Evolutionary conservation across 2,888 invertebrate species (phyloP).

Genomic region (Heliconius sara): DNA sequence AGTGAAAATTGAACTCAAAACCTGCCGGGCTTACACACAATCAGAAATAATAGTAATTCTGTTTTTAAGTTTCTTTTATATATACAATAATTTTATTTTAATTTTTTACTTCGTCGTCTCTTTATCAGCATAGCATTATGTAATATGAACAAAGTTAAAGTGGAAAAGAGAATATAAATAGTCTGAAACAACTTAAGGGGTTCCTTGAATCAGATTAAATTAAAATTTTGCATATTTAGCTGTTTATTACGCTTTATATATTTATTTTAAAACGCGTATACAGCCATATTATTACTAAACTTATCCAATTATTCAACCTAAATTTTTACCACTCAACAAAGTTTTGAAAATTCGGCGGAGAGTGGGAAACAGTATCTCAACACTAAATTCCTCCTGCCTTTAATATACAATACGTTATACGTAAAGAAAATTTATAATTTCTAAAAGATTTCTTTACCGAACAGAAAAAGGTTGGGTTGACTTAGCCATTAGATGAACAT

Average conservation of each 20-base stretch:
- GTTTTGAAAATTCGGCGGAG: too few species aligned
- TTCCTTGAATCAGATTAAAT: constrained; percentile 36
- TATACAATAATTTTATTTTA: background rate
- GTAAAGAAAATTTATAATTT: constrained; percentile 25
- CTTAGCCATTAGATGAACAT: constrained; percentile 37
- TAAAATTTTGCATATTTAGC: background rate
- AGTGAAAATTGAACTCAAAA: background rate
- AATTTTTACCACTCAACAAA: too few species aligned
- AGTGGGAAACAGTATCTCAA: too few species aligned
- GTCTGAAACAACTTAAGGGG: constrained; percentile 69
- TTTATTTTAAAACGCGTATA: background rate
- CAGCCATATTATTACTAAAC: too few species aligned
- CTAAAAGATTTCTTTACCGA: constrained; percentile 24
- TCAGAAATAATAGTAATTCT: background rate
- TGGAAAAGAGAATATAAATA: constrained; percentile 69
- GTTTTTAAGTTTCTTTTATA: background rate
- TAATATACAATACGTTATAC: background rate
- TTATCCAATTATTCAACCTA: background rate
- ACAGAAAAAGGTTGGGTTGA: constrained; percentile 31
- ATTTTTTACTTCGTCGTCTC: background rate
- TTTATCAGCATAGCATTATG: background rate
- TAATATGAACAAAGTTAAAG: constrained; percentile 38
- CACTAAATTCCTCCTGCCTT: too few species aligned
- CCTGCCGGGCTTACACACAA: too few species aligned
- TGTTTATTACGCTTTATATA: background rate